Percentiles rank a stretch among this genome's conserved stretches.
These are phyloP conservation scores for Syrrhaptes paradoxus DNA, from an alignment of 2,113 vertebrate species.

Conservation along the genomic window DNA sequence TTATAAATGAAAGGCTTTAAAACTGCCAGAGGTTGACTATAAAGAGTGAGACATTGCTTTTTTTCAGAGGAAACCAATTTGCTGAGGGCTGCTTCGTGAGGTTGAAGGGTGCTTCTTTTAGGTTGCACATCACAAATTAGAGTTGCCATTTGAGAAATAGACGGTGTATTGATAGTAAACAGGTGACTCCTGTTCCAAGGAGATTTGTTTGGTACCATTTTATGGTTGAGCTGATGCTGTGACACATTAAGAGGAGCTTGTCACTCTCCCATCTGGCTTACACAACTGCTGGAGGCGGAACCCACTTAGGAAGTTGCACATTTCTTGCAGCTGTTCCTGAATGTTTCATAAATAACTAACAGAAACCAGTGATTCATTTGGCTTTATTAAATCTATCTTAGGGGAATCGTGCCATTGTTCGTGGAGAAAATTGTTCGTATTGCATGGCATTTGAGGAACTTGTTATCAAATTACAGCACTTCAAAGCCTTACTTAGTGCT, in stretches of 20 bases:
- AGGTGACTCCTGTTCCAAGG: conserved; percentile 71
- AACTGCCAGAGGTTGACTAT: conserved; percentile 34
- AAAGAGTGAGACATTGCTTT: conserved; percentile 38
- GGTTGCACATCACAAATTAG: conserved; percentile 56
- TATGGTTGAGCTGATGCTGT: conserved; percentile 66
- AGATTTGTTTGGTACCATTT: conserved; percentile 69
- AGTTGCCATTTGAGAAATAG: conserved; percentile 45
- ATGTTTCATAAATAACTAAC: conserved; percentile 69
- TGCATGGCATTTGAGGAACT: conserved; percentile 50
- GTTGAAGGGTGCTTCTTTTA: conserved; percentile 25
- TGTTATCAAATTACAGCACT: conserved; percentile 55
- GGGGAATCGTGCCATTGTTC: conserved; percentile 64
- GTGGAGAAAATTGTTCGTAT: conserved; percentile 33
- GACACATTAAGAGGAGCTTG: conserved; percentile 73
- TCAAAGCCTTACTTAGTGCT: conserved; percentile 37
- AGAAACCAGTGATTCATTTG: conserved; percentile 56
- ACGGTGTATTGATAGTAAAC: conserved; percentile 73
- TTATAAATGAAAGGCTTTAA: conserved; percentile 54
- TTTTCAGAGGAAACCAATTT: conserved; percentile 32
- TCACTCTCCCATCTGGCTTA: conserved; percentile 73
- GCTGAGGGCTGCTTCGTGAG: not conserved
- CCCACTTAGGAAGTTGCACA: conserved; percentile 58
- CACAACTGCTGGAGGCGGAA: conserved; percentile 75
- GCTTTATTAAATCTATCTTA: conserved; percentile 68
- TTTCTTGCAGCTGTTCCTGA: conserved; percentile 60